Base-by-base conservation (phyloP, 2,888 invertebrate genomes). In the Tenthredo mesomela region DNA sequence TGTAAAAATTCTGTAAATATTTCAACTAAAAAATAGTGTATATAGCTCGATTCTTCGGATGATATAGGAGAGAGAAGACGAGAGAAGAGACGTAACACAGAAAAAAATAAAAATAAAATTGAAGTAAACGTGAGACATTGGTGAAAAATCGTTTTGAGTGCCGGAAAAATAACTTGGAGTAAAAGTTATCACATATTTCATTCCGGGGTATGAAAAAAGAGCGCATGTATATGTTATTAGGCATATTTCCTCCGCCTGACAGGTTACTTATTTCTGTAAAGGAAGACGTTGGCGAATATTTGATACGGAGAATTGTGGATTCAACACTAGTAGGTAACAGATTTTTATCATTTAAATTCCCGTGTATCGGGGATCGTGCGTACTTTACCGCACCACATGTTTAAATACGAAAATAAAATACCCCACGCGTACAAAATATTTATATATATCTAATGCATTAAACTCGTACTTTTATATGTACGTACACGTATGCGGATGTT, bases 111-210 rank as follows among this genome's bases (percentile, higher is more conserved):
- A 0, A 33, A 33, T 33, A 33, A 7, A 67, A 67, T 67, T 25
- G 33, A 18, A 25, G 67, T 33, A 29, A 67, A 67, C 33, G 33
- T 33, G 33, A 18, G 15, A 33, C 6, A 33, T 67, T 33, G 18
- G 67, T 4, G 67, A 25, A 67, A 18, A 67, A 67, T 33, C 33
- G 67, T 67, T 67, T 33, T 6, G 33, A 67, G 67, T 67, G 33
- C 7, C 4, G 67, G 18, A 15, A 29, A 29, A 67, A 54, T 54
- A 54, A 54, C n/a, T 18, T 25, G 6, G 67, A 18, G 33, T 33
- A 25, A 67, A 67, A 67, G 67, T 67, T 67, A 67, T 33, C 67
- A 1, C 67, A 33, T 67, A 67, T 67, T 33, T 67, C 33, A 67
- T 67, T 67, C 67, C 67, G 67, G 3, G 25, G 10, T 15, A 67